Conservation (phyloP, 2,888 invertebrate genomes). For the Heteropelma amictum region DNA sequence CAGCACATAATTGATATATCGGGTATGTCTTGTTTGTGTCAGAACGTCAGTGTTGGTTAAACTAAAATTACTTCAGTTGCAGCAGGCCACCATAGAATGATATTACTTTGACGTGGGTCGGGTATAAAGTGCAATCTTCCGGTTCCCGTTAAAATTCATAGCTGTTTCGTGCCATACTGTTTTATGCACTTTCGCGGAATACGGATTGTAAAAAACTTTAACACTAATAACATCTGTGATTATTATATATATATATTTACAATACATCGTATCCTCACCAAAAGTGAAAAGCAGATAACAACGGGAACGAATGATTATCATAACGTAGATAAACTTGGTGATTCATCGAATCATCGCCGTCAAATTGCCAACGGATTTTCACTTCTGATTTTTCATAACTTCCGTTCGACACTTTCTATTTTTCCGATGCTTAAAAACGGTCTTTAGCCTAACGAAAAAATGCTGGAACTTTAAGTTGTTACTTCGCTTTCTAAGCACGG, state of each 20-base stretch:
- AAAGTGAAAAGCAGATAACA: no score
- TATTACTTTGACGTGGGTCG: constrained; percentile 48
- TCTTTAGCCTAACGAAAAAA: not conserved
- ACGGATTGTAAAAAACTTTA: not conserved
- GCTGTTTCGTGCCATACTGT: not conserved
- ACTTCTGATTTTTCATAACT: not conserved
- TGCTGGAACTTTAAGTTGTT: not conserved
- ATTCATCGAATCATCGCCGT: not conserved
- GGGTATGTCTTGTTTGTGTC: constrained; percentile 2
- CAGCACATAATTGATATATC: constrained; percentile 5
- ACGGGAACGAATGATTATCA: no score
- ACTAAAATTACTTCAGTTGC: constrained; percentile 5
- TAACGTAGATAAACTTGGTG: no score
- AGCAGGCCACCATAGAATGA: constrained; percentile 31
- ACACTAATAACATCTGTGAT: no score
- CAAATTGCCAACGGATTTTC: not conserved
- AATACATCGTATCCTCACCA: no score
- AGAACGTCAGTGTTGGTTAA: not conserved
- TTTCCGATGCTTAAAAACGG: not conserved
- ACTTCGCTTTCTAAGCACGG: constrained; percentile 16
- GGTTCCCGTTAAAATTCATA: constrained; percentile 48
- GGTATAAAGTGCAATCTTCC: constrained; percentile 51
- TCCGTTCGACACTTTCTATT: not conserved
- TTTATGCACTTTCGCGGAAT: not conserved
- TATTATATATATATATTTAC: no score